These are phyloP conservation scores for Himantopus leucocephalus DNA, from an alignment of 2,113 vertebrate species.

Conservation along the genomic window DNA sequence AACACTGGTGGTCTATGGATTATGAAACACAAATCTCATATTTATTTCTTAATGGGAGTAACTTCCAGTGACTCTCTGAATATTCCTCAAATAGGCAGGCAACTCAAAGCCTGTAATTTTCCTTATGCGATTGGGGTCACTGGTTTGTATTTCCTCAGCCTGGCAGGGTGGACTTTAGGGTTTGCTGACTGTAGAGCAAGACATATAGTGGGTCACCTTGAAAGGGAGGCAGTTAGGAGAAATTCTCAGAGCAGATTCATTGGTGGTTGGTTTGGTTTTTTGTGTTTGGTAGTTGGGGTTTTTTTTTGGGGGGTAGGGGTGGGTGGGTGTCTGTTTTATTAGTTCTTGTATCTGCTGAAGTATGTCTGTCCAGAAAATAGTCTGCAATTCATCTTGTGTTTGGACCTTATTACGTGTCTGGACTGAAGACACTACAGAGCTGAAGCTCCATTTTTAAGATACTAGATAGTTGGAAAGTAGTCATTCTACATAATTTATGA, in stretches of 20 bases:
- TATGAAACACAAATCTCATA: not conserved
- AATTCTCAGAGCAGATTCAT: not conserved
- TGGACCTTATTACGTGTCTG: not conserved
- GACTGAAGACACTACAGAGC: not conserved
- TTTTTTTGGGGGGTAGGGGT: rapidly evolving
- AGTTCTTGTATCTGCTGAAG: not conserved
- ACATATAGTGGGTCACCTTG: not conserved
- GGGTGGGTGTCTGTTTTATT: not conserved
- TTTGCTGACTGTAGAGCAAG: not conserved
- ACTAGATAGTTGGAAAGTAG: not conserved
- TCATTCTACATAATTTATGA: not conserved
- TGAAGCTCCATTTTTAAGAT: not conserved
- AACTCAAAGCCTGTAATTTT: not conserved
- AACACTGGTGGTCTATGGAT: not conserved
- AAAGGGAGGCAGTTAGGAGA: not conserved
- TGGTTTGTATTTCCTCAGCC: not conserved
- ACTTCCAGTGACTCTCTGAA: not conserved
- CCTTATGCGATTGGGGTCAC: rapidly evolving
- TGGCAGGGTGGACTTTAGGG: not conserved
- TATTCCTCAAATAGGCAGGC: not conserved
- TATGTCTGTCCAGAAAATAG: not conserved
- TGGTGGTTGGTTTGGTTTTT: rapidly evolving
- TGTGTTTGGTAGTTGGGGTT: too few species aligned
- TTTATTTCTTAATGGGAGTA: not conserved
- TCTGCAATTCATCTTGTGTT: not conserved